Base-by-base conservation (phyloP, 1,140 invertebrate species). In the Hydropsyche tenuis region DNA sequence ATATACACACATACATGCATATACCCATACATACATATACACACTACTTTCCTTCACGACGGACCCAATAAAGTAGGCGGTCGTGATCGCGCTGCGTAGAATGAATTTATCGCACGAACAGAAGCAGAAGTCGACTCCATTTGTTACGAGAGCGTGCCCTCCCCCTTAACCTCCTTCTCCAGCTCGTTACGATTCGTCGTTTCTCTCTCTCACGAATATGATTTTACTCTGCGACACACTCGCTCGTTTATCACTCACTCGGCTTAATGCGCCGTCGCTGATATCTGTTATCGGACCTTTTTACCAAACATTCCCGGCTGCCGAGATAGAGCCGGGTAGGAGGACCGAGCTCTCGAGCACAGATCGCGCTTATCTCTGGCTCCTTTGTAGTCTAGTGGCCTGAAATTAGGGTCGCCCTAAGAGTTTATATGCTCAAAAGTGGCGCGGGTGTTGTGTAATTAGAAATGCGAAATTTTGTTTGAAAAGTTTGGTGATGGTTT, bases 211-310 rank as follows among this genome's bases (percentile, higher is more conserved):
- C 2, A 20, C 30, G 43, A 65, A 65, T 65, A 65, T 45, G 42
- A 65, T 63, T 22, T 43, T 43, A 63, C 18, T 14, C 6, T 20
- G 63, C n/a, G 18, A 5, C 12, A 65, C 42, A 45, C 20, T 5
- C 11, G 23, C n/a, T 45, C 18, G 20, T 65, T 65, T 65, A 65
- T 65, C 63, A 65, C 30, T 42, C 27, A 16, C 30, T 30, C 27
- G 60, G 60, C 60, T 63, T 56, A 63, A 63, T 63, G 60, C 43
- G 63, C 16, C 63, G 18, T 23, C 27, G 30, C 63, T 65, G 63
- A 65, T 65, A 65, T 65, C 63, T 65, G 30, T 65, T 65, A 65
- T 65, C 63, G 9, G 4, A 25, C 56, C 56, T 60, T 25, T 60
- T 60, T 60, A 53, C 7, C 16, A 20, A 37, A 53, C 9, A 16